A percentile compares a stretch with the other conserved stretches of the same genome.
Evolutionary conservation across 2,113 vertebrate species (phyloP).

Genomic region (Fulica atra): DNA sequence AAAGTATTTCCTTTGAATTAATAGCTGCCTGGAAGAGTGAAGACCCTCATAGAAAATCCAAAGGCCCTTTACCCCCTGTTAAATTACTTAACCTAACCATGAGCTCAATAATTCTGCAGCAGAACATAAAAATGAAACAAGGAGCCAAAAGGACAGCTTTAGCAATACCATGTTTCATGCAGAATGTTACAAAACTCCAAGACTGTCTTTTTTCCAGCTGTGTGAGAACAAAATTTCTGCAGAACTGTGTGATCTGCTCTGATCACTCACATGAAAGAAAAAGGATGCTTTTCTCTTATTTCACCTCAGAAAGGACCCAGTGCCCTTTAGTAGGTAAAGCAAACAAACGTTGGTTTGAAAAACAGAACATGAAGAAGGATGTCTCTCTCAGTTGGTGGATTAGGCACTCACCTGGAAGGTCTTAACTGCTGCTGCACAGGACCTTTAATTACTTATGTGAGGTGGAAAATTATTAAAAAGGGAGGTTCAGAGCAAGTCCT

Average conservation of each 20-base stretch:
- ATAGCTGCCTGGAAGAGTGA: neutral
- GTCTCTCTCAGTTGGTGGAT: neutral
- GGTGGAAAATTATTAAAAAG: neutral
- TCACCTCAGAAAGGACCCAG: neutral
- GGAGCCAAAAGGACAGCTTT: neutral
- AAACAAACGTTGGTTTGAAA: neutral
- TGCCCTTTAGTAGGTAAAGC: neutral
- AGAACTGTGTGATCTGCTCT: neutral
- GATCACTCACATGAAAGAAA: neutral
- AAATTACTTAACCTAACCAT: neutral
- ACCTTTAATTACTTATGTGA: neutral
- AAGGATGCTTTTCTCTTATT: neutral
- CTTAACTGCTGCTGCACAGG: neutral
- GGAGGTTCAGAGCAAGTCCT: neutral
- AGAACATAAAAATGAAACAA: neutral
- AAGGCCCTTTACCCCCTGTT: neutral
- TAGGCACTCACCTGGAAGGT: neutral
- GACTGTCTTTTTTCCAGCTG: neutral
- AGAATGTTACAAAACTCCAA: neutral
- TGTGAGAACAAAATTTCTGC: neutral
- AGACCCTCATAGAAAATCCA: neutral
- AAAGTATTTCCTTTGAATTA: slow-evolving; percentile 16
- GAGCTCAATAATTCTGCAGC: neutral
- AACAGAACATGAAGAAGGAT: neutral
- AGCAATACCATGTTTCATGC: neutral